phyloP scores from a whole-genome alignment of 2,113 vertebrate species.

The Callipepla squamata region DNA sequence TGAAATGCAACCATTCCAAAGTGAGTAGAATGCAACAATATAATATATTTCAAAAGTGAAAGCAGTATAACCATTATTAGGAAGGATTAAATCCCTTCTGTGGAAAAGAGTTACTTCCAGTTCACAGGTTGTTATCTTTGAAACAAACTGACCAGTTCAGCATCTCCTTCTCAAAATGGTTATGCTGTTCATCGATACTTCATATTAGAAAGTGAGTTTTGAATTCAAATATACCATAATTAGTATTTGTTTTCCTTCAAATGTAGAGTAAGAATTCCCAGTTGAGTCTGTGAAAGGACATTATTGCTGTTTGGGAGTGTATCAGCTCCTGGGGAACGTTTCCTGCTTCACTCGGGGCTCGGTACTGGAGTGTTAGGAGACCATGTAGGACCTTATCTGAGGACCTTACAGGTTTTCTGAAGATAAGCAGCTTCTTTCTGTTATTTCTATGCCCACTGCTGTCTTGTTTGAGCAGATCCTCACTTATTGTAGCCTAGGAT shows the following conservation, averaged over 20 bases:
- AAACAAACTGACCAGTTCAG: background rate
- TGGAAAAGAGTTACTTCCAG: background rate
- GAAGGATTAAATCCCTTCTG: background rate
- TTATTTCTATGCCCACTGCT: no score
- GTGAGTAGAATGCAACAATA: background rate
- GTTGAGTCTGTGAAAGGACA: background rate
- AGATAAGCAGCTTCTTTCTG: no score
- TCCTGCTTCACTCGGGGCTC: background rate
- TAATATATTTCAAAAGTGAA: background rate
- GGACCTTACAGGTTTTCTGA: no score
- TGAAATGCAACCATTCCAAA: background rate
- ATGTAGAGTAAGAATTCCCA: background rate
- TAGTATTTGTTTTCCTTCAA: background rate
- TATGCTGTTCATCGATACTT: background rate
- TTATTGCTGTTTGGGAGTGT: background rate
- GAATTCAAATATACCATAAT: background rate
- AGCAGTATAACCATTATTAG: background rate
- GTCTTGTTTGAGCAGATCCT: no score
- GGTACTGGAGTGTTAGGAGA: background rate
- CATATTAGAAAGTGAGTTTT: slow-evolving; percentile 9
- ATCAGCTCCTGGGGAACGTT: background rate
- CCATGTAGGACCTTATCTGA: no score
- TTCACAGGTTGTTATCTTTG: background rate
- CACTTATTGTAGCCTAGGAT: no score
- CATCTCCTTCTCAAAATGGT: background rate